A percentile compares a stretch with the other conserved stretches of the same genome.
These are phyloP conservation scores for Sandelia bainsii DNA, from an alignment of 2,797 vertebrate genomes.

Conservation along the genomic window DNA sequence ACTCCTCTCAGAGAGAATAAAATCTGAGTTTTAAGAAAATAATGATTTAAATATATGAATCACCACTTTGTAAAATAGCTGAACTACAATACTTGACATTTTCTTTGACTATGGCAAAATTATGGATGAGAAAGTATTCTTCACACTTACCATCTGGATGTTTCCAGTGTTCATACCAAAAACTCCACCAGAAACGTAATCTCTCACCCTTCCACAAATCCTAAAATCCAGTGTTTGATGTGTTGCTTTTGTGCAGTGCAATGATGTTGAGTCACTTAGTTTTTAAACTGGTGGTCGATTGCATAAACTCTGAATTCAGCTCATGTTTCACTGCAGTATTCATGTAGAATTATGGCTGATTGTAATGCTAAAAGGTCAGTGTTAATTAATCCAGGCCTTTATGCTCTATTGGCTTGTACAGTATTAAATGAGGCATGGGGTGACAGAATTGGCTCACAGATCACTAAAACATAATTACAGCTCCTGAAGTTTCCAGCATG, in stretches of 20 bases:
- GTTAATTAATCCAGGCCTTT: slow-evolving; percentile 53
- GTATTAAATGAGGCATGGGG: slow-evolving; percentile 30
- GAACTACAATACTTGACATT: no score
- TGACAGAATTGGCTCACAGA: slow-evolving; percentile 31
- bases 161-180: slow-evolving; percentile 4
- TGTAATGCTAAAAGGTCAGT: slow-evolving; percentile 48
- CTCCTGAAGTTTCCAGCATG: slow-evolving; percentile 30
- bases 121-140: background rate
- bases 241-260: slow-evolving; percentile 24
- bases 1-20: background rate
- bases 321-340: slow-evolving; percentile 55
- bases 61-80: background rate
- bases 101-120: background rate
- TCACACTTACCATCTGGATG: background rate
- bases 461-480: background rate
- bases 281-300: slow-evolving; percentile 39
- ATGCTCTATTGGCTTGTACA: slow-evolving; percentile 30
- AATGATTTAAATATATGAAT: background rate
- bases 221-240: slow-evolving; percentile 17
- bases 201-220: background rate
- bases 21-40: background rate
- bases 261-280: slow-evolving; percentile 56
- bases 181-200: slow-evolving; percentile 1
- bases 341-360: slow-evolving; percentile 38
- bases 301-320: slow-evolving; percentile 48